Conservation (phyloP, 2,113 vertebrate species). For the Noturus placidus region DNA sequence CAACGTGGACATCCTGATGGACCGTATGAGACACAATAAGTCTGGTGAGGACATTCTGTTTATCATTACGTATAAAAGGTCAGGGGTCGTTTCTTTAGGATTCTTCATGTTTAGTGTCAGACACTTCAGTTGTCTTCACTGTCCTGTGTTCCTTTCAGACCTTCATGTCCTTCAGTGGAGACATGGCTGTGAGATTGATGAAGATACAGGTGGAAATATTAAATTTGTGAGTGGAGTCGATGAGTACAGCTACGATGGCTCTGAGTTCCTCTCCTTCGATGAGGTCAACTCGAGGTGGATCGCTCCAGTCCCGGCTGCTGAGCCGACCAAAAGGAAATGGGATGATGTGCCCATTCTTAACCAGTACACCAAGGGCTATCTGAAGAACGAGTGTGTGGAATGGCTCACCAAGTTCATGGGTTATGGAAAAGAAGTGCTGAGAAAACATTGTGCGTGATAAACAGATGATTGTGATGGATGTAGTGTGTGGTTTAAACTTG, state of each 20-base stretch:
- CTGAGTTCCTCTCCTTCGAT: conserved; percentile 55
- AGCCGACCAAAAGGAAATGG: conserved; percentile 53
- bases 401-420: conserved; percentile 48
- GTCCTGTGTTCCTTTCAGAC: conserved; percentile 13
- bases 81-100: not conserved
- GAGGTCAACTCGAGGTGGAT: conserved; percentile 32
- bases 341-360: conserved; percentile 44
- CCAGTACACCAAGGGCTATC: conserved; percentile 55
- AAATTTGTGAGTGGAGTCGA: conserved; percentile 33
- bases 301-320: conserved; percentile 20
- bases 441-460: not conserved
- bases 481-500: too few species aligned
- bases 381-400: conserved; percentile 52
- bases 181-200: conserved; percentile 44
- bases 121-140: not conserved
- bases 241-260: conserved; percentile 55
- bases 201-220: too few species aligned
- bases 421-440: not conserved
- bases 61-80: too few species aligned
- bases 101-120: not conserved
- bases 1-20: conserved; percentile 55
- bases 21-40: conserved; percentile 43
- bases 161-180: conserved; percentile 56
- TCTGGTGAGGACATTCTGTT: conserved; percentile 18
- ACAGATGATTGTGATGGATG: too few species aligned